Evolutionary conservation across 2,797 vertebrate genomes (phyloP).

Genomic region (Enoplosus armatus): DNA sequence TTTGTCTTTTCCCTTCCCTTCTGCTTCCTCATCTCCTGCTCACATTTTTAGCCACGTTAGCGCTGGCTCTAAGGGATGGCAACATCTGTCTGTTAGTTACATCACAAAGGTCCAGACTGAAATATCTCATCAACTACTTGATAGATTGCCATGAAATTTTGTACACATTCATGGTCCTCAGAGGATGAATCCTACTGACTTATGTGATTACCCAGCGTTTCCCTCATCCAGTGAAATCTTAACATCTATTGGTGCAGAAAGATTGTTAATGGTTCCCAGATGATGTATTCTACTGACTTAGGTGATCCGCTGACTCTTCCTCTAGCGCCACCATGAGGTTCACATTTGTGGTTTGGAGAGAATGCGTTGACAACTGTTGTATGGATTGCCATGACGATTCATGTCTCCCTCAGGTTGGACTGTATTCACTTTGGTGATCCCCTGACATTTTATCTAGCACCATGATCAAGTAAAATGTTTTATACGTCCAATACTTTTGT

Average conservation of each 20-base stretch:
- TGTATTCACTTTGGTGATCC: background rate
- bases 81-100: background rate
- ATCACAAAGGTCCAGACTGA: background rate
- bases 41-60: background rate
- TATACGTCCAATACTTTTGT: background rate
- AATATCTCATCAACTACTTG: background rate
- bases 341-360: background rate
- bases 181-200: background rate
- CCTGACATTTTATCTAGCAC: background rate
- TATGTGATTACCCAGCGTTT: background rate
- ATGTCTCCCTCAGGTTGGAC: background rate
- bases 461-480: background rate
- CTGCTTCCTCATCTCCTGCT: background rate
- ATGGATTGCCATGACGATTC: background rate
- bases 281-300: background rate
- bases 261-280: background rate
- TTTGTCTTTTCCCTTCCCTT: background rate
- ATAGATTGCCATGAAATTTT: background rate
- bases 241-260: background rate
- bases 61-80: background rate
- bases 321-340: background rate
- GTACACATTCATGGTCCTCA: background rate
- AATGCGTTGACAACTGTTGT: background rate
- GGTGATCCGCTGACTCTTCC: background rate
- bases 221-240: background rate